Evolutionary conservation across 2,888 invertebrate genomes (phyloP).

Genomic region (Beris chalybata): DNA sequence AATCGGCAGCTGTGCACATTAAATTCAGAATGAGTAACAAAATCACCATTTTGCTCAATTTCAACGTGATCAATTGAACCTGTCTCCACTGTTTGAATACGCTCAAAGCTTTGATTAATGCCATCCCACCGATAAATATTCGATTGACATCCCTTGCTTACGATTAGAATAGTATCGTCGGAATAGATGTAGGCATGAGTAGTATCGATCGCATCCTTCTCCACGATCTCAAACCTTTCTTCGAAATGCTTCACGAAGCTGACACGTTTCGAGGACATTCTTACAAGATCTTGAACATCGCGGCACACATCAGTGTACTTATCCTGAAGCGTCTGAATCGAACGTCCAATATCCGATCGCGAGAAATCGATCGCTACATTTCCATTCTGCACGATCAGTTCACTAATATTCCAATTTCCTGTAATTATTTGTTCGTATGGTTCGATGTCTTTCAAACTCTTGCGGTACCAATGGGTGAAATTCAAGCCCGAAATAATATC

Average conservation of each 20-base stretch:
- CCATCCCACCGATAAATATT: constrained; percentile 56
- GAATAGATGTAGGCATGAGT: constrained; percentile 40
- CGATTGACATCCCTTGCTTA: constrained; percentile 55
- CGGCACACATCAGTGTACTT: constrained; percentile 22
- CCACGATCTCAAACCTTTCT: constrained; percentile 44
- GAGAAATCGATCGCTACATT: neutral
- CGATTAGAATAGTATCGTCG: constrained; percentile 37
- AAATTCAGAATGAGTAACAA: constrained; percentile 47
- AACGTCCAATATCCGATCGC: neutral
- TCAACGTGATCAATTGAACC: constrained; percentile 57
- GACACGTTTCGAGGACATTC: constrained; percentile 51
- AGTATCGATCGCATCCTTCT: constrained; percentile 36
- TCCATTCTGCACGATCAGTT: constrained; percentile 44
- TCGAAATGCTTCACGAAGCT: constrained; percentile 60
- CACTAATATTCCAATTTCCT: constrained; percentile 57
- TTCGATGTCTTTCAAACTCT: constrained; percentile 50
- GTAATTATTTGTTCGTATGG: constrained; percentile 53
- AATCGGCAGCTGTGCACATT: constrained; percentile 42
- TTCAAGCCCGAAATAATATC: constrained; percentile 54
- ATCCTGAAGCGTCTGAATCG: constrained; percentile 41
- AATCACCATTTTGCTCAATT: constrained; percentile 44
- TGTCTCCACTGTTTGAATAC: constrained; percentile 50
- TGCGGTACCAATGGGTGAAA: constrained; percentile 55
- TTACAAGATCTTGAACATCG: constrained; percentile 46
- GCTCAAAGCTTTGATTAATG: constrained; percentile 44